Evolutionary conservation across 1,140 invertebrate genomes (phyloP).

Genomic region (Cotesia typhae): DNA sequence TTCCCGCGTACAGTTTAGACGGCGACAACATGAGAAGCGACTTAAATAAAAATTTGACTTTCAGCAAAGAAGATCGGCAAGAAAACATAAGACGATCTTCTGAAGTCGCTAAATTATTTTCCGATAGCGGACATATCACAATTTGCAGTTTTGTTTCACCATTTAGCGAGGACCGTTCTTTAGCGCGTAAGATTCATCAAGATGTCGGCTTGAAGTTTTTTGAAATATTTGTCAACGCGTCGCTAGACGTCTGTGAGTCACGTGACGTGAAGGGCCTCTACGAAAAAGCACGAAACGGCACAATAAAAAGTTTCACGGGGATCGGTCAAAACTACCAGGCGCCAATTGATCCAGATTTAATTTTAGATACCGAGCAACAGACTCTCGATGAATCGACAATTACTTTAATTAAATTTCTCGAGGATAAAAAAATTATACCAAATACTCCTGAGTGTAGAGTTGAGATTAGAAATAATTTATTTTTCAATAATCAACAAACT

Average conservation of each 20-base stretch:
- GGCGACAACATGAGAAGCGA: constrained; percentile 97
- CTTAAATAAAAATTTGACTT: constrained; percentile 96
- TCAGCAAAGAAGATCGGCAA: constrained; percentile 92
- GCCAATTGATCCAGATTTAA: constrained; percentile 86
- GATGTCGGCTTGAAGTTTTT: constrained; percentile 91
- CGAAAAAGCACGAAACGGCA: constrained; percentile 94
- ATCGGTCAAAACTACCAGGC: constrained; percentile 94
- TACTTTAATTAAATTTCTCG: constrained; percentile 80
- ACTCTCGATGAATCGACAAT: constrained; percentile 85
- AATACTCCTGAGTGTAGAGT: too few species aligned
- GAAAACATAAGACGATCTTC: constrained; percentile 98
- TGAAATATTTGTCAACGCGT: constrained; percentile 96
- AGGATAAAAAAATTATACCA: constrained; percentile 73
- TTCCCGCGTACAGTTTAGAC: constrained; percentile 94
- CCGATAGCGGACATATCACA: constrained; percentile 94
- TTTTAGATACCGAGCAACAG: constrained; percentile 83
- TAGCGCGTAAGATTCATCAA: constrained; percentile 88
- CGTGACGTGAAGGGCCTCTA: constrained; percentile 98
- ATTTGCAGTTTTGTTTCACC: constrained; percentile 98
- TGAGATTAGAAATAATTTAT: too few species aligned
- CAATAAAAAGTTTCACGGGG: constrained; percentile 97
- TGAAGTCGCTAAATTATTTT: constrained; percentile 97
- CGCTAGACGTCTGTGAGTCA: constrained; percentile 91
- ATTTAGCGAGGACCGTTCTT: constrained; percentile 89
- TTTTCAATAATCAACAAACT: too few species aligned